A percentile compares a stretch with the other conserved stretches of the same genome.
phyloP scores from a whole-genome alignment of 2,113 vertebrate species.

The Osmerus mordax region DNA sequence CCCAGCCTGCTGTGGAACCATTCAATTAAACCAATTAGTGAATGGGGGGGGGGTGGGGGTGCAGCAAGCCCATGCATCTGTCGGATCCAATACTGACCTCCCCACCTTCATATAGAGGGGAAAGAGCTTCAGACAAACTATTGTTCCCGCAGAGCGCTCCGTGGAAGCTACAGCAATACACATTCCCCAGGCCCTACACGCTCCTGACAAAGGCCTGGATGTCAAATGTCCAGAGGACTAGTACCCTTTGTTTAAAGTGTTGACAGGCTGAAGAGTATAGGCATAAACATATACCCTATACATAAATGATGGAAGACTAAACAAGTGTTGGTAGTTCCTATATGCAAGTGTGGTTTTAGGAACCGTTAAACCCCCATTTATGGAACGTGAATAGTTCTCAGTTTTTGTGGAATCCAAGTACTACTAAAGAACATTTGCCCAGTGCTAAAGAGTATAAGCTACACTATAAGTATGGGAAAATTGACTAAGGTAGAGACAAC shows the following conservation, averaged over 20 bases:
- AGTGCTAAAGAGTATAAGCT: too few relatives aligned
- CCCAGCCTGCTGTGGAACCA: slow-evolving; percentile 6
- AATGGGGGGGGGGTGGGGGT: neutral
- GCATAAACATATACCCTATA: neutral
- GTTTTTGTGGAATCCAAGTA: too few relatives aligned
- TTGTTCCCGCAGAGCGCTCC: neutral
- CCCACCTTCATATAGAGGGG: neutral
- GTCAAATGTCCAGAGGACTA: neutral
- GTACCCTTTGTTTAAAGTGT: neutral
- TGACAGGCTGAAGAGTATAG: neutral
- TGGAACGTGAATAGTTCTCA: neutral
- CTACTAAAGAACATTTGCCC: too few relatives aligned
- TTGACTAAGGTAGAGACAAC: neutral
- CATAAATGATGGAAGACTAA: neutral
- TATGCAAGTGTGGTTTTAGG: neutral
- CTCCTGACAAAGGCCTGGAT: neutral
- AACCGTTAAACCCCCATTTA: neutral
- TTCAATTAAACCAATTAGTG: slow-evolving; percentile 39
- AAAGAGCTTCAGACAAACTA: neutral
- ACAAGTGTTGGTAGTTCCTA: neutral
- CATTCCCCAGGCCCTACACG: neutral
- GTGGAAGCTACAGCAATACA: neutral
- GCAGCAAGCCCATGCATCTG: slow-evolving; percentile 14
- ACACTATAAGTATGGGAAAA: too few relatives aligned
- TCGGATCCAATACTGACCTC: slow-evolving; percentile 10